Percentiles rank a stretch among this genome's conserved stretches.
phyloP scores from a whole-genome alignment of 35 echinoderm and acorn worm species.

The Strongylocentrotus purpuratus region DNA sequence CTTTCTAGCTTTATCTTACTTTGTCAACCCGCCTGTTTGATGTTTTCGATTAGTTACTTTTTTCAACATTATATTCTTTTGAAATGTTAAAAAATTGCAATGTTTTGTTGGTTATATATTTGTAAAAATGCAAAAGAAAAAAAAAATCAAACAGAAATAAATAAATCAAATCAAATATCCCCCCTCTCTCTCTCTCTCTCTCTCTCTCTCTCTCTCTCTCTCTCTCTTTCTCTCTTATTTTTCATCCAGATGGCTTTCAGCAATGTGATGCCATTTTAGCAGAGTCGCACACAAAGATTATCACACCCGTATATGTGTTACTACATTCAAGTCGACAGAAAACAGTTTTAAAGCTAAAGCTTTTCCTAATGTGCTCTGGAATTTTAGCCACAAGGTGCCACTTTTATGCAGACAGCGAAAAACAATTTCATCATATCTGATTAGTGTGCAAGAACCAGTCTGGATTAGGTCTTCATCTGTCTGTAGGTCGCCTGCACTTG shows the following conservation, averaged over 20 bases:
- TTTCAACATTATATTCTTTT: too few species aligned
- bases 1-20: too few species aligned
- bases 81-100: too few species aligned
- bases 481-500: not conserved
- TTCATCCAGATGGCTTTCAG: not conserved
- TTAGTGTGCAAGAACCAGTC: not conserved
- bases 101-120: too few species aligned
- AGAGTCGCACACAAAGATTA: not conserved
- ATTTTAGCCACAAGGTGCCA: not conserved
- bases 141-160: too few species aligned
- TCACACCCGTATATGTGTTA: not conserved
- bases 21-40: too few species aligned
- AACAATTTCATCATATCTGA: not conserved
- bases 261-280: not conserved
- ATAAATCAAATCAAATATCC: too few species aligned
- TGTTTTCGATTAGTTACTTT: too few species aligned
- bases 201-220: not conserved
- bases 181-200: not conserved
- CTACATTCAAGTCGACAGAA: not conserved
- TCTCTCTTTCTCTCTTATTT: not conserved
- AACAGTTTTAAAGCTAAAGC: too few species aligned
- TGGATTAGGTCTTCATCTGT: slow-evolving; percentile 17
- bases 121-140: too few species aligned
- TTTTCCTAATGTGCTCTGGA: not conserved
- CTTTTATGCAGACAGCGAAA: not conserved